Evolutionary conservation across 2,797 vertebrate species (phyloP).

Genomic region (Rhinoraja longicauda): DNA sequence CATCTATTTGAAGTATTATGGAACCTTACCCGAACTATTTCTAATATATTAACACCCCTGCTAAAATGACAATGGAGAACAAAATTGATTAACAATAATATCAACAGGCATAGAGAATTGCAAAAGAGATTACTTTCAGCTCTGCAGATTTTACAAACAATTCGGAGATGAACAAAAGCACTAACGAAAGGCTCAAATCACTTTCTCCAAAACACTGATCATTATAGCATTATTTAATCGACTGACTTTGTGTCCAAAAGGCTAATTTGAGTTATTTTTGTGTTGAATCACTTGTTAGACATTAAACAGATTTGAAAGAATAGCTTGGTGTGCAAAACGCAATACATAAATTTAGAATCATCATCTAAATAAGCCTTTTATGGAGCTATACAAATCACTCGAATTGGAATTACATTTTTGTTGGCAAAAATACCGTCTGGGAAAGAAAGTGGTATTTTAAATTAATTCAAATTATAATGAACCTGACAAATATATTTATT

Average conservation of each 20-base stretch:
- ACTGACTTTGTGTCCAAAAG: no score
- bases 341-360: neutral
- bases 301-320: neutral
- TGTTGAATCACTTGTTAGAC: neutral
- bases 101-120: neutral
- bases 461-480: neutral
- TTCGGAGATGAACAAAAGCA: neutral
- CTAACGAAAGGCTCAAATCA: neutral
- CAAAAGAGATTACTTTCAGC: neutral
- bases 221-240: neutral
- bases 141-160: neutral
- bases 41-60: neutral
- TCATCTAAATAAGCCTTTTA: neutral
- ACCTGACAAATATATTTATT: neutral
- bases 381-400: neutral
- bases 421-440: neutral
- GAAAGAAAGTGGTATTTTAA: neutral
- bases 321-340: neutral
- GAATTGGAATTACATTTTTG: neutral
- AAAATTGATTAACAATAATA: neutral
- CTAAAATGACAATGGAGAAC: neutral
- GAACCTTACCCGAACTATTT: no score
- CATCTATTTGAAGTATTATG: no score
- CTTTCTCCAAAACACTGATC: neutral
- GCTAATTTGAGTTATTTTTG: neutral